Conservation (phyloP, 37 sponge, comb jelly and placozoan species). For the Halichondria panicea region DNA sequence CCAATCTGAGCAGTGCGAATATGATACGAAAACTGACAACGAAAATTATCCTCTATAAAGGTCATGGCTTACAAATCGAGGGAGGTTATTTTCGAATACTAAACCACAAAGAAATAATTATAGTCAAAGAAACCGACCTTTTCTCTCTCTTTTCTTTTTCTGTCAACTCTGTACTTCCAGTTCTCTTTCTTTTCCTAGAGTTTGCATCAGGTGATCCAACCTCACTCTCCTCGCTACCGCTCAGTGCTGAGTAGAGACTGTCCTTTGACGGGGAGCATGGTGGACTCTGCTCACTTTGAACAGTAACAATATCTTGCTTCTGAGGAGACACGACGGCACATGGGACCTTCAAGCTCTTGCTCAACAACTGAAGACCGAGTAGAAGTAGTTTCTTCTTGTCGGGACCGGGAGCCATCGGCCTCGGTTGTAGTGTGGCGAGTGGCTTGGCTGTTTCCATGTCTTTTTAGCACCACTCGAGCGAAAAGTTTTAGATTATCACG, state of each 20-base stretch:
- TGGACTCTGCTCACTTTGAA: not conserved
- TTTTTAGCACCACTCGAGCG: too few species aligned
- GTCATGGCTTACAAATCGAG: too few species aligned
- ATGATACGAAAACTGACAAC: too few species aligned
- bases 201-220: not conserved
- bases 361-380: conserved; percentile 22
- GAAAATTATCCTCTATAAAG: too few species aligned
- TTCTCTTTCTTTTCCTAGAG: conserved; percentile 42
- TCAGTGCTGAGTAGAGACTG: not conserved
- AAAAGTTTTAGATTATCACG: too few species aligned
- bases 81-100: too few species aligned
- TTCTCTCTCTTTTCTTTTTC: conserved; percentile 41
- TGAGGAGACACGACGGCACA: conserved; percentile 36
- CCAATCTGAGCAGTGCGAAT: too few species aligned
- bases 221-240: not conserved
- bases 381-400: conserved; percentile 36
- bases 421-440: not conserved
- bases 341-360: conserved; percentile 28
- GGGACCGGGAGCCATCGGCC: not conserved
- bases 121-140: conserved; percentile 15
- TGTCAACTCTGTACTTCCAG: not conserved
- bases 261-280: not conserved
- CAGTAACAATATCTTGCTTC: not conserved
- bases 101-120: too few species aligned
- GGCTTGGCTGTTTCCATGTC: too few species aligned